phyloP scores from a whole-genome alignment of 2,888 invertebrate species.

The Caenorhabditis doughertyi region DNA sequence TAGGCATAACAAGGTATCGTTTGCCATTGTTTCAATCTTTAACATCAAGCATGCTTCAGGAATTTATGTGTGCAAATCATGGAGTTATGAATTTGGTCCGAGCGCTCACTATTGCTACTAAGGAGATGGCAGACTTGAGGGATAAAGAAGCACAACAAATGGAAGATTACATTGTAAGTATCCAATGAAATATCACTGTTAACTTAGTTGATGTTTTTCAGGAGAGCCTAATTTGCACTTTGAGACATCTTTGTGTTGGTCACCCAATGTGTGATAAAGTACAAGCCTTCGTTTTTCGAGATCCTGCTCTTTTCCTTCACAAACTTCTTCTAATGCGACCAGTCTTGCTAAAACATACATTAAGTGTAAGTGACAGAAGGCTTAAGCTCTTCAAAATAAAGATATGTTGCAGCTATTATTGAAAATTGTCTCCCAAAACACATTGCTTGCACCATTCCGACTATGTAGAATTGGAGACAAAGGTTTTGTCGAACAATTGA shows the following conservation, averaged over 20 bases:
- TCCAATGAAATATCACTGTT: neutral
- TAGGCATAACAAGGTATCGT: conserved; percentile 69
- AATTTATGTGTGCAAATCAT: conserved; percentile 69
- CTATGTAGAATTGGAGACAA: conserved; percentile 41
- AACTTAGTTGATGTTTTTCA: no score
- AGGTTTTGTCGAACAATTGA: conserved; percentile 66
- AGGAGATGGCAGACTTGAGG: conserved; percentile 33
- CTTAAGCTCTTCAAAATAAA: neutral
- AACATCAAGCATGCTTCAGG: conserved; percentile 42
- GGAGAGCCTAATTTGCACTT: conserved; percentile 73
- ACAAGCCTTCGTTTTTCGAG: conserved; percentile 62
- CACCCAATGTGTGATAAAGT: conserved; percentile 68
- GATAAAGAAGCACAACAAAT: conserved; percentile 60
- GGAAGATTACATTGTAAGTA: conserved; percentile 62
- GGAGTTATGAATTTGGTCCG: conserved; percentile 68
- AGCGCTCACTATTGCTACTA: conserved; percentile 64
- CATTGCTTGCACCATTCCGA: conserved; percentile 65
- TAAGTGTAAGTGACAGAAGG: conserved; percentile 67
- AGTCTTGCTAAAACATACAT: conserved; percentile 73
- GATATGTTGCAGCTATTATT: conserved; percentile 61
- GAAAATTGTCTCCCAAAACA: conserved; percentile 66
- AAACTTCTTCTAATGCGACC: conserved; percentile 74
- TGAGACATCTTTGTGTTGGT: conserved; percentile 73
- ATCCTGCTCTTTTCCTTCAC: conserved; percentile 69
- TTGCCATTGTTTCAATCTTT: neutral